Evolutionary conservation across 2,888 invertebrate genomes (phyloP).

Genomic region (Caenorhabditis wallacei): DNA sequence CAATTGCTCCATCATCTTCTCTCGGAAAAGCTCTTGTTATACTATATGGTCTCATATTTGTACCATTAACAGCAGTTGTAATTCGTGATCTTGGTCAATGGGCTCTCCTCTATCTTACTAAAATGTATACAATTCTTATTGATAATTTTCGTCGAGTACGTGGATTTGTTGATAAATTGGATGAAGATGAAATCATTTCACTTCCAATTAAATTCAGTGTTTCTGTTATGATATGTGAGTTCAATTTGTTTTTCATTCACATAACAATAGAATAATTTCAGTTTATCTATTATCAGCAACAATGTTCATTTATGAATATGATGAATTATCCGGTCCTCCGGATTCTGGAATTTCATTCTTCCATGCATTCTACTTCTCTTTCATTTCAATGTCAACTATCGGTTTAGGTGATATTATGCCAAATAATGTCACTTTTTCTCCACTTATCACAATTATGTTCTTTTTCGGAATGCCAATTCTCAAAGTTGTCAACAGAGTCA

Average conservation of each 20-base stretch:
- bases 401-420: constrained; percentile 78
- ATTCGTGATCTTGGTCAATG: constrained; percentile 75
- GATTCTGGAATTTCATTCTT: constrained; percentile 69
- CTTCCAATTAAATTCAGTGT: constrained; percentile 69
- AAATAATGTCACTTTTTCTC: constrained; percentile 72
- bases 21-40: constrained; percentile 67
- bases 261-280: constrained; percentile 14
- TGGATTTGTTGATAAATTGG: constrained; percentile 67
- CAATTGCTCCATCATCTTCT: constrained; percentile 70
- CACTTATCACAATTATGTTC: constrained; percentile 71
- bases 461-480: constrained; percentile 76
- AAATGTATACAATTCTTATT: constrained; percentile 69
- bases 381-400: constrained; percentile 75
- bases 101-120: constrained; percentile 71
- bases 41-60: constrained; percentile 70
- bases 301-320: constrained; percentile 68
- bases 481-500: constrained; percentile 75
- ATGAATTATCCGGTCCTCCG: constrained; percentile 66
- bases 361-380: constrained; percentile 73
- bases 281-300: constrained; percentile 62
- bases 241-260: background rate
- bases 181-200: constrained; percentile 72
- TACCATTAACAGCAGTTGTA: constrained; percentile 73
- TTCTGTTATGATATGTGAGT: constrained; percentile 59
- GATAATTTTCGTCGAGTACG: constrained; percentile 56